Conservation (phyloP, 1,140 invertebrate species). For the Apis mellifera region Amel_HAv3.1 CM009937.2:3060501-3061000, state of each 20-base stretch:
- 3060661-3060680: slow-evolving; percentile 44
- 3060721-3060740: slow-evolving; percentile 78
- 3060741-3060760: slow-evolving; percentile 75
- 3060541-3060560: neutral
- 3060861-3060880: too few species aligned
- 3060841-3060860: slow-evolving; percentile 18
- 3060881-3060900: neutral
- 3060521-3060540: slow-evolving; percentile 22
- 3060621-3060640: slow-evolving; percentile 34
- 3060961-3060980: slow-evolving; percentile 43
- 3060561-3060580: slow-evolving; percentile 56
- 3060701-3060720: slow-evolving; percentile 39
- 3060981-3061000: slow-evolving; percentile 27
- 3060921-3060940: slow-evolving; percentile 57
- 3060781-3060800: slow-evolving; percentile 62
- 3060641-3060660: slow-evolving; percentile 54
- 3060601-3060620: slow-evolving; percentile 61
- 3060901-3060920: slow-evolving; percentile 54
- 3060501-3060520: neutral
- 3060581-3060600: slow-evolving; percentile 13
- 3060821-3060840: slow-evolving; percentile 57
- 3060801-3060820: slow-evolving; percentile 44
- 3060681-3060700: slow-evolving; percentile 28
- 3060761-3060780: slow-evolving; percentile 79
- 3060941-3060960: slow-evolving; percentile 57